phyloP scores from a whole-genome alignment of 2,888 invertebrate species.

The Meiosimyza platycephala region DNA sequence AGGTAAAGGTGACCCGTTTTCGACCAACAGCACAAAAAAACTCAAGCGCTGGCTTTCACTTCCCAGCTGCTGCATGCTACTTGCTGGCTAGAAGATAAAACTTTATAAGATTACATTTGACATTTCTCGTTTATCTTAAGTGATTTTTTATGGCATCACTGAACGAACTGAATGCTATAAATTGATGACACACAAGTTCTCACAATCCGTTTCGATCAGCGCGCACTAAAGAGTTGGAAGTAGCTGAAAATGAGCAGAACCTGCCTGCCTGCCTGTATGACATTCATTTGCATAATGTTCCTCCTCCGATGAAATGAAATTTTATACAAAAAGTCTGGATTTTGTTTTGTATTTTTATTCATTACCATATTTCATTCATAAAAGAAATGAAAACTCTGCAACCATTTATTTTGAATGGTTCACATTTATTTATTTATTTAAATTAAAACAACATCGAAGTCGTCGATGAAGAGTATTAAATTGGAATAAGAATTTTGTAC shows the following conservation, averaged over 20 bases:
- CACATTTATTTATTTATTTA: conserved; percentile 5
- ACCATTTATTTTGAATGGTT: conserved; percentile 14
- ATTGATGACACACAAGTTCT: conserved; percentile 10
- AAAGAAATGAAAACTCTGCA: neutral
- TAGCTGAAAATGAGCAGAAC: neutral
- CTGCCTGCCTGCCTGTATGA: neutral
- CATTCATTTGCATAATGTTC: conserved; percentile 4
- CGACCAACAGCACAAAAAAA: neutral
- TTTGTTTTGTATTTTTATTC: neutral
- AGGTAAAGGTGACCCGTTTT: neutral
- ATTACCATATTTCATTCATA: conserved; percentile 23
- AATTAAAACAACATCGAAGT: conserved; percentile 1
- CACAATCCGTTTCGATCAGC: conserved; percentile 6
- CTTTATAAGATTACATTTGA: conserved; percentile 36
- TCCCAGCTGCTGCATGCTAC: neutral
- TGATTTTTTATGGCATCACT: conserved; percentile 50
- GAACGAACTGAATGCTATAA: neutral
- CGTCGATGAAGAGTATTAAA: no score
- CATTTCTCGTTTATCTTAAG: conserved; percentile 49
- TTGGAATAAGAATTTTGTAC: neutral
- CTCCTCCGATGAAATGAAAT: neutral
- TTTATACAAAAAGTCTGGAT: no score
- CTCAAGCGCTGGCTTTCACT: conserved; percentile 18
- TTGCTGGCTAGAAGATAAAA: neutral
- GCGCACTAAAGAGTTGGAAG: neutral